These are phyloP conservation scores for Listronotus bonariensis DNA, from an alignment of 1,140 invertebrate species.

Conservation along the genomic window DNA sequence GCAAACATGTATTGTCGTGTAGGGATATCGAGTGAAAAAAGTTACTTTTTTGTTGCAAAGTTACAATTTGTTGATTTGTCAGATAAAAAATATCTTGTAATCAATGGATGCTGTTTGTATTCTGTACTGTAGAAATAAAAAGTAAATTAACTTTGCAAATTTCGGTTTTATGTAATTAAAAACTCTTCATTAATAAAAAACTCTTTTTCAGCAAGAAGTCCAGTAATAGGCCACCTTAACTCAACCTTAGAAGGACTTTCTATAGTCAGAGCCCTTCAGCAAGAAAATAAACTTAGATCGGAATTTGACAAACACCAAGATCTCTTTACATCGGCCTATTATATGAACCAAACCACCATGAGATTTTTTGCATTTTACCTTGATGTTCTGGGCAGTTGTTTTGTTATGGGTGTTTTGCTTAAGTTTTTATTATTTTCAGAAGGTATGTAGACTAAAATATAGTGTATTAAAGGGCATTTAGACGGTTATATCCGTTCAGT, in stretches of 20 bases:
- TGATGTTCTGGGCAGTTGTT: slow-evolving; percentile 57
- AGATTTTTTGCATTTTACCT: slow-evolving; percentile 66
- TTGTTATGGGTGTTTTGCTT: slow-evolving; percentile 59
- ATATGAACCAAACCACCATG: slow-evolving; percentile 64
- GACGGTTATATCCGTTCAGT: no score
- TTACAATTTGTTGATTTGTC: no score
- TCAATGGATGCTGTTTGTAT: no score
- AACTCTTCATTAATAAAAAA: no score
- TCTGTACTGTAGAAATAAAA: no score
- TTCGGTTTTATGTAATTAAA: no score
- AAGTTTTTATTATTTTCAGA: slow-evolving; percentile 57
- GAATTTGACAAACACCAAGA: slow-evolving; percentile 83
- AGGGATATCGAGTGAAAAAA: no score
- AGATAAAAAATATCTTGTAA: no score
- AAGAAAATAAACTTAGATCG: slow-evolving; percentile 74
- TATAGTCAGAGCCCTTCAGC: slow-evolving; percentile 83
- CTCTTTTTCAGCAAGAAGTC: slow-evolving; percentile 56
- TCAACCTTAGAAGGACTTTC: slow-evolving; percentile 73
- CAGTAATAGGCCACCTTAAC: slow-evolving; percentile 71
- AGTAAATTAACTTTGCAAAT: no score
- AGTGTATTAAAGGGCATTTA: neutral
- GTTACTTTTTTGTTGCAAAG: no score
- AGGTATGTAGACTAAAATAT: slow-evolving; percentile 29
- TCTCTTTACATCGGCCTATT: slow-evolving; percentile 69
- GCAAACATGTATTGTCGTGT: no score